Base-by-base conservation (phyloP, 2,888 invertebrate genomes). In the Philereme vetulata region DNA sequence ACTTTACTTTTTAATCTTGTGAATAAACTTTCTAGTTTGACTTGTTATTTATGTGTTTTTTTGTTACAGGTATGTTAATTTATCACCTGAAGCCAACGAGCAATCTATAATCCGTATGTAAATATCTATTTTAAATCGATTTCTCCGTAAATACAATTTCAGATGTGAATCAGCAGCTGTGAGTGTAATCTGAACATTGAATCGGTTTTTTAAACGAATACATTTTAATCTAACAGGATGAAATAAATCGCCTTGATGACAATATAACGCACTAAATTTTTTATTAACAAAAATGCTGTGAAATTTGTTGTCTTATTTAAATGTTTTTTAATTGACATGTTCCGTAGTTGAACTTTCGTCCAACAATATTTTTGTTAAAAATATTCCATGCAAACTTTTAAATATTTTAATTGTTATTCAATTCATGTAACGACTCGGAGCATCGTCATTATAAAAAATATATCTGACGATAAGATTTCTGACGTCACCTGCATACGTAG, bases 11-110 rank as follows among this genome's bases (percentile, higher is more conserved):
- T 36, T 36, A 8, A 36, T 8, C 36, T 36, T 36, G 2, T 7
- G 47, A 34, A n/a, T 36, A 21, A 21, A 21, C 21, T 21, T 36
- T 48, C 36, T 10, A 38, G 10, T 32, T 44, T 10, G 36, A 50
- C 35, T 21, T 4, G 11, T 35, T 49, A 43, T 35, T 61, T 2
- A 60, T 47, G 2, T 7, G 4, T 8, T 36, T 45, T 49, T 68
- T 72, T 75, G 72, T 78, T 78, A 50, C 77, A 78, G 78, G 78
- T 78, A 77, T 64, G 73, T 72, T 44, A 32, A 55, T 62, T 40
- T 11, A 55, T 55, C 51, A 55, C 55, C 51, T 46, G 55, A 5
- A 35, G 42, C 47, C n/a, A 34, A 9, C 44, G 11, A 11, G 47
- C 43, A 43, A 58, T 55, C 51, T 54, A 59, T 34, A 45, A 56